Base-by-base conservation (phyloP, 1,140 invertebrate species). In the Popillia japonica region DNA sequence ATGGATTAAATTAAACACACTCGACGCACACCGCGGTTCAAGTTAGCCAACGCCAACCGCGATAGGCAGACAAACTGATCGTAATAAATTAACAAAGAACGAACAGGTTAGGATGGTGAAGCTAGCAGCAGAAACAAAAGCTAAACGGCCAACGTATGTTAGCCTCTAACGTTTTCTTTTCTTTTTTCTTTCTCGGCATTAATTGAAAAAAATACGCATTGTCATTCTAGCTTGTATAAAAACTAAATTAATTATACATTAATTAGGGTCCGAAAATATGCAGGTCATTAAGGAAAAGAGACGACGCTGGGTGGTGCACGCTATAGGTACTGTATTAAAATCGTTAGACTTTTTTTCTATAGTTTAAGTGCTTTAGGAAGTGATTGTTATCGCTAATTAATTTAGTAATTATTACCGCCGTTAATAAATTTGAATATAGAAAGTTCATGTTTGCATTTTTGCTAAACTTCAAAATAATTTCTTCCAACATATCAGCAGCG, bases 131-230 rank as follows among this genome's bases (percentile, higher is more conserved):
- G 61, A 27, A 68, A 34, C 22, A 68, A 23, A 68, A 68, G 44
- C 22, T 27, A 4, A n/a, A 68, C 22, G 27, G 22, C 22, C 22
- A 68, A 55, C n/a, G 48, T n/a, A 55, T 55, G 48, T 55, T 14
- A 55, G 48, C 14, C 17, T 55, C 48, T 55, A 17, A 55, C 61
- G 61, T 20, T 34, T 27, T 48, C 44, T 48, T 7, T 48, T 48
- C 44, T 14, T 48, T 17, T 34, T 34, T 55, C 11, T 55, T 55
- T 55, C 20, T 23, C 22, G 20, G 22, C 61, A 68, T 68, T 68
- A 68, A 68, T 68, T 68, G 61, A 68, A 68, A 68, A 55, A 68
- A 68, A 68, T 68, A 68, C 61, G 61, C 61, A 68, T 22, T 68
- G 61, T 68, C 61, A 68, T 68, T 68, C 61, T 20, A 68, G 20